These are phyloP conservation scores for Podarcis siculus DNA, from an alignment of 2,797 vertebrate genomes.

Conservation along the genomic window DNA sequence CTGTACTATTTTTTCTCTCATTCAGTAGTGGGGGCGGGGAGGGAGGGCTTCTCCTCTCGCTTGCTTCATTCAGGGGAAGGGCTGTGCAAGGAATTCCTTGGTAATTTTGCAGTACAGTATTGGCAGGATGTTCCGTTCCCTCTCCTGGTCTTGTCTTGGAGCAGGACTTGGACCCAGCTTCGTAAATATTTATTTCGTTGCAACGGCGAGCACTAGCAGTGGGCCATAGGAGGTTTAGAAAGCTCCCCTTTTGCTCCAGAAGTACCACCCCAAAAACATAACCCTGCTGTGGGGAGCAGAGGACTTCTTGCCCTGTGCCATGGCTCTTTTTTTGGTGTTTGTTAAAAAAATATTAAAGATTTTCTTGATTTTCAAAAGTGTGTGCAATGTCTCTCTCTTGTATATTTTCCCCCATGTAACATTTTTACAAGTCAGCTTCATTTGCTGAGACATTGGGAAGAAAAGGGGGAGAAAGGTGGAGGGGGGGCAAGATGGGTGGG, in stretches of 20 bases:
- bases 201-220: accelerated
- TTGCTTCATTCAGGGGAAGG: not conserved
- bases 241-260: not conserved
- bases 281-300: not conserved
- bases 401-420: too few species aligned
- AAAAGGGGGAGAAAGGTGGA: too few species aligned
- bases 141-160: not conserved
- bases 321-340: not conserved
- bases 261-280: not conserved
- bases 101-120: not conserved
- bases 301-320: not conserved
- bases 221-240: not conserved
- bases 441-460: too few species aligned
- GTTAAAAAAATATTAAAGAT: too few species aligned
- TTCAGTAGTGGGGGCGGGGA: not conserved
- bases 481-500: too few species aligned
- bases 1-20: not conserved
- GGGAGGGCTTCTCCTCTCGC: too few species aligned
- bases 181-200: too few species aligned
- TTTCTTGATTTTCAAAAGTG: too few species aligned
- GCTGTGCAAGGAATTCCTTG: not conserved
- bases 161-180: not conserved
- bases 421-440: too few species aligned
- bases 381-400: too few species aligned
- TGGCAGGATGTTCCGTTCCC: not conserved